Base-by-base conservation (phyloP, 1,140 invertebrate species). In the Leptinotarsa texana region DNA sequence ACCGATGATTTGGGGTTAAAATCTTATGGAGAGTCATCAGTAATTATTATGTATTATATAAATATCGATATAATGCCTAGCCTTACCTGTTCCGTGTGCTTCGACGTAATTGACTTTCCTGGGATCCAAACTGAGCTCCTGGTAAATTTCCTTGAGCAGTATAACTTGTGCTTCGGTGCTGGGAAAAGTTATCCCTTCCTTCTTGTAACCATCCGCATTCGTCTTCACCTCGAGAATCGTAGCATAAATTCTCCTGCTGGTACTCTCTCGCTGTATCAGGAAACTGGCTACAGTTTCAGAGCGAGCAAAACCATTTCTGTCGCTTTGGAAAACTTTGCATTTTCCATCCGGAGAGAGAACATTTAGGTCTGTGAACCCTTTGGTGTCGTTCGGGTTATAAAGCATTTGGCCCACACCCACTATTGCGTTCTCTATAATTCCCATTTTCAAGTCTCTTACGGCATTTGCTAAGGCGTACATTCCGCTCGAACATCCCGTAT, bases 401-500 rank as follows among this genome's bases (percentile, higher is more conserved):
- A 67, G 68, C 0, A 95, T 80, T 77, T 86, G 88, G 2, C 87
- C 85, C 49, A 93, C 93, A 13, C 89, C 92, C 24, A 96, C 92
- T 74, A 96, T 89, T 3, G 94, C 94, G 13, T 91, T 87, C 75
- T 95, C 93, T 83, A 92, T 94, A 57, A 91, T 87, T 2, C 91
- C 93, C 42, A 83, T 86, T 42, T 89, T 83, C 22, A 96, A 93
- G 15, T 90, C 89, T 42, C 75, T 24, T 83, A 93, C 82, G 18
- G 93, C 94, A 76, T 93, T 89, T 76, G 92, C 88, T 76, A 94
- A 82, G 2, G 92, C 93, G 74, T 91, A 87, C 66, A 94, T 79
- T 61, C 91, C 90, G 18, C 93, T 94, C 0, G 93, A 94, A 83
- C 94, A 96, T 0, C 94, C 94, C 15, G 94, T 94, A 82, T 96